Evolutionary conservation across 37 sponge, comb jelly and placozoan species (phyloP), one percentile per base, ranked within the genome.

Genomic region (Axinella damicornis): DNA sequence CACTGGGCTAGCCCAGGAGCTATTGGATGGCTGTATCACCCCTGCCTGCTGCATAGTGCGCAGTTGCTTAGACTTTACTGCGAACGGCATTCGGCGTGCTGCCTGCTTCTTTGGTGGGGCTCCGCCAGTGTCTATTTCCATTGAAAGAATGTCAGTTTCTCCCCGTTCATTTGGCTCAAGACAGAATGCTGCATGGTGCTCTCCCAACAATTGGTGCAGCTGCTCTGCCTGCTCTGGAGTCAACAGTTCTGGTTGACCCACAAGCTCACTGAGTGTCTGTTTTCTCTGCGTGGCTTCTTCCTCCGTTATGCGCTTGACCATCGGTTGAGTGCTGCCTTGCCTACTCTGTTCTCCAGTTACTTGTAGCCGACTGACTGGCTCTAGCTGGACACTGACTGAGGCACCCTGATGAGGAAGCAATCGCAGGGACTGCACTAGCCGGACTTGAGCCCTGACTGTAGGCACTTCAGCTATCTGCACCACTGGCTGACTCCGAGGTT

Each of bases 121-220:
- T 20, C 34, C 62, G 12, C 64, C 56, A 33, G 78, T 61, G 20
- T 62, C 39, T 32, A 21, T 77, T 38, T 55, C 56, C 64, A 37
- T 77, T 28, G 57, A 31, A 32, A 55, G 64, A 62, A 77, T 63
- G 59, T 57, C 54, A 21, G 78, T 77, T 53, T 73, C 30, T 27
- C 35, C 31, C 6, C 57, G n/a, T 16, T 74, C 35, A 36, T 54
- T 74, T 6, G 22, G 4, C 1, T 31, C 28, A 11, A 31, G 22
- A 19, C n/a, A n/a, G 21, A 28, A 35, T 12, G 62, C 62, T 27
- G 2, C 27, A 61, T 61, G 62, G 14, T 27, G 27, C 62, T 61
- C 62, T 14, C 27, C 14, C 12, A 61, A 14, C 4, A 22, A 61
- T 5, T 61, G 25, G 12, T 61, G 62, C 12, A 61, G 27, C 62